Evolutionary conservation across 53 echinoderm and acorn worm genomes (phyloP).

Genomic region (Pentamera pediparva): DNA sequence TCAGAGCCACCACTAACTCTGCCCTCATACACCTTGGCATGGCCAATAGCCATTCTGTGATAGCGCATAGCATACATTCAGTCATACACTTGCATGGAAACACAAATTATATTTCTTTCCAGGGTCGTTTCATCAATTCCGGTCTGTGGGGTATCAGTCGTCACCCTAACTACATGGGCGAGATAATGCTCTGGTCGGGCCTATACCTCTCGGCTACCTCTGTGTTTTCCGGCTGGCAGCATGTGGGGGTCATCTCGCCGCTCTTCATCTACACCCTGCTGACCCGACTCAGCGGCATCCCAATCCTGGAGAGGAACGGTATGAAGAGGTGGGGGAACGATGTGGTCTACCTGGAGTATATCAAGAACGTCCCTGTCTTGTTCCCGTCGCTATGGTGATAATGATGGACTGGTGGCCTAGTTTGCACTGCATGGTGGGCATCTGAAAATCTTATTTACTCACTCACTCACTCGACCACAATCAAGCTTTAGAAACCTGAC

Average conservation of each 20-base stretch:
- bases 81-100: too few relatives aligned
- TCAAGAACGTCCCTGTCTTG: conserved; percentile 69
- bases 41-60: too few relatives aligned
- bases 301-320: conserved; percentile 68
- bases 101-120: too few relatives aligned
- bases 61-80: too few relatives aligned
- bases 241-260: conserved; percentile 73
- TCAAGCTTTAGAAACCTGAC: too few relatives aligned
- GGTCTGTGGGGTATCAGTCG: conserved; percentile 95
- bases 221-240: conserved; percentile 73
- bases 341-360: conserved; percentile 59
- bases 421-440: too few relatives aligned
- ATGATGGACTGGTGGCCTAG: not conserved
- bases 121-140: conserved; percentile 84
- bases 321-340: conserved; percentile 72
- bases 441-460: too few relatives aligned
- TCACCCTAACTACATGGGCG: conserved; percentile 96
- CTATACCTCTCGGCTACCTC: conserved; percentile 86
- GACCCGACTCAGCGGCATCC: conserved; percentile 73
- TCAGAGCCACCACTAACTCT: too few relatives aligned
- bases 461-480: too few relatives aligned
- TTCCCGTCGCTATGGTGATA: conserved; percentile 74
- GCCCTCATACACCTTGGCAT: too few relatives aligned
- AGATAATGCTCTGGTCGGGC: conserved; percentile 86
- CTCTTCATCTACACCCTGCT: conserved; percentile 79